phyloP scores from a whole-genome alignment of 2,888 invertebrate species.

The Salticus scenicus region DNA sequence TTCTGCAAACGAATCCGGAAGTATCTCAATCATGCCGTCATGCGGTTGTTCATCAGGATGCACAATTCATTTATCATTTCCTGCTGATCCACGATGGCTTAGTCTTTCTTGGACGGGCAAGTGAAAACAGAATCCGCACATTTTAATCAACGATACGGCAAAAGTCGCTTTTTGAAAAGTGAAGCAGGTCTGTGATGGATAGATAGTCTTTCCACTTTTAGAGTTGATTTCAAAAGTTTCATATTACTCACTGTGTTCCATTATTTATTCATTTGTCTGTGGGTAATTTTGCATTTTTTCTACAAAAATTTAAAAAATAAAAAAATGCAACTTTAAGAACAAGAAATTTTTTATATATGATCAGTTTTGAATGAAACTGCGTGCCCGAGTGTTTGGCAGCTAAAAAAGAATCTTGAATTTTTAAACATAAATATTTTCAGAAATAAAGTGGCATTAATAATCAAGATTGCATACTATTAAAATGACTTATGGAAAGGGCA shows the following conservation, averaged over 20 bases:
- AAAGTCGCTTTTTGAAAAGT: not conserved
- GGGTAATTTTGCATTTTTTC: not conserved
- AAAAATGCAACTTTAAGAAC: not conserved
- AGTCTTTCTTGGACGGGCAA: conserved; percentile 31
- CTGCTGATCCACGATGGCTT: conserved; percentile 1
- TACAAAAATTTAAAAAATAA: not conserved
- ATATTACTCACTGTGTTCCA: not conserved
- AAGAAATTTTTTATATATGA: not conserved
- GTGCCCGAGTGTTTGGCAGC: conserved; percentile 56
- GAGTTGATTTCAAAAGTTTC: not conserved
- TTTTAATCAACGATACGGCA: conserved; percentile 17
- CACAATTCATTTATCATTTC: conserved; percentile 58
- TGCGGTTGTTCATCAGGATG: conserved; percentile 46
- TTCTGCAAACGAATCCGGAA: conserved; percentile 19
- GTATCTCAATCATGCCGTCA: conserved; percentile 41
- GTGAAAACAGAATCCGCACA: conserved; percentile 30
- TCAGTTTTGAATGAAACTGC: not conserved
- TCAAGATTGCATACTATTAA: too few relatives aligned
- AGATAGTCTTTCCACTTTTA: not conserved
- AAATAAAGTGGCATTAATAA: not conserved
- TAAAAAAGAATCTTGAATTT: conserved; percentile 44
- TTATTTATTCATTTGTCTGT: not conserved
- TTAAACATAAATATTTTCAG: conserved; percentile 51
- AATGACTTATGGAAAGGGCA: too few relatives aligned
- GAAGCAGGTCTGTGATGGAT: not conserved